phyloP scores from a whole-genome alignment of 2,888 invertebrate genomes.

The Ypsolopha scabrella region DNA sequence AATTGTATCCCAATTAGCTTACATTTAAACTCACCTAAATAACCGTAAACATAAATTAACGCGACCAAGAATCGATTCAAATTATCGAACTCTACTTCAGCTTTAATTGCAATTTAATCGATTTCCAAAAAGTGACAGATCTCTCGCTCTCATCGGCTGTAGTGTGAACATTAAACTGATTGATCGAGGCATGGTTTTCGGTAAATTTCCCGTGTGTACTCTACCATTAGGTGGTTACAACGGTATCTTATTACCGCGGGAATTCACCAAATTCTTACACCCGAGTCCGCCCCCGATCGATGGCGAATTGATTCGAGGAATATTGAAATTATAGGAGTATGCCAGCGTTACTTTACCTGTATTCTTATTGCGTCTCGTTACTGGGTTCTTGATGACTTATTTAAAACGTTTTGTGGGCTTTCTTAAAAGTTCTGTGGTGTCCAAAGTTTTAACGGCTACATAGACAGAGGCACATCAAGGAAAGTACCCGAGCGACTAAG shows the following conservation, averaged over 20 bases:
- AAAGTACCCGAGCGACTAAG: too few relatives aligned
- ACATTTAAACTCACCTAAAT: conserved; percentile 9
- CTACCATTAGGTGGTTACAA: conserved; percentile 36
- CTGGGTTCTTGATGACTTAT: neutral
- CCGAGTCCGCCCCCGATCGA: conserved; percentile 26
- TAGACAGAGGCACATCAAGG: too few relatives aligned
- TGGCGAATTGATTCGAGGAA: conserved; percentile 47
- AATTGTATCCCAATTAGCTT: conserved; percentile 31
- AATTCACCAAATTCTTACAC: conserved; percentile 31
- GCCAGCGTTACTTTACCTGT: too few relatives aligned
- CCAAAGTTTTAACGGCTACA: too few relatives aligned
- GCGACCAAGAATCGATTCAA: neutral
- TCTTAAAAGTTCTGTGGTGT: too few relatives aligned
- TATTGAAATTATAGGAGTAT: conserved; percentile 34
- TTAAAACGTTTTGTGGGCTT: neutral
- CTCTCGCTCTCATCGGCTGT: conserved; percentile 1
- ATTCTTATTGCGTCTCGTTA: too few relatives aligned
- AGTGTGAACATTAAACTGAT: conserved; percentile 23
- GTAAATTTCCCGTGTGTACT: conserved; percentile 10
- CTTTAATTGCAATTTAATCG: neutral
- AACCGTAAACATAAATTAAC: neutral
- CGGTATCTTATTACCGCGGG: conserved; percentile 34
- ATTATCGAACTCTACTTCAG: neutral
- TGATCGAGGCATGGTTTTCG: conserved; percentile 17
- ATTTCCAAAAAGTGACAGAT: conserved; percentile 6